Percentiles rank a stretch among this genome's conserved stretches.
Conservation (phyloP, 2,797 vertebrate species). For the Tolypeutes matacus region DNA sequence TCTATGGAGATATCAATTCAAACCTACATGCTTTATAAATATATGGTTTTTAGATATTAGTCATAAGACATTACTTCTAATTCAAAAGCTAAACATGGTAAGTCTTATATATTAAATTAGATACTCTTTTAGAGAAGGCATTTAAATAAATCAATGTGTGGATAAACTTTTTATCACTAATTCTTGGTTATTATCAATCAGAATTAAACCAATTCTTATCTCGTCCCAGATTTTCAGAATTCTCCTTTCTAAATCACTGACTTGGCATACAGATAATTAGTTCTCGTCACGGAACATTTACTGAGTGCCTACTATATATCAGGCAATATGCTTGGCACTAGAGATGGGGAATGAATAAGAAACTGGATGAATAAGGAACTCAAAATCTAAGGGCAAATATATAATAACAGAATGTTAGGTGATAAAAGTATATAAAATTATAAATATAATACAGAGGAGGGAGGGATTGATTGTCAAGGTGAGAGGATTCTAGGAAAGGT, state of each 20-base stretch:
- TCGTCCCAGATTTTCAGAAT: neutral
- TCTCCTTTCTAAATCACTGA: neutral
- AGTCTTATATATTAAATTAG: conserved; percentile 57
- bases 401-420: neutral
- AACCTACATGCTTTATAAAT: conserved; percentile 59
- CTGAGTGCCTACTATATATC: neutral
- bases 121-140: conserved; percentile 32
- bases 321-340: neutral
- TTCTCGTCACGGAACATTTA: neutral
- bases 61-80: conserved; percentile 34
- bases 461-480: neutral
- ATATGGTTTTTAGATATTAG: conserved; percentile 47
- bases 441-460: neutral
- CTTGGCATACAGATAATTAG: neutral
- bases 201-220: conserved; percentile 27
- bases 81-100: conserved; percentile 23
- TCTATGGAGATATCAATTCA: conserved; percentile 64
- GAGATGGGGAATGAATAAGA: neutral
- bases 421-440: neutral
- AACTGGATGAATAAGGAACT: neutral
- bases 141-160: neutral
- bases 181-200: neutral
- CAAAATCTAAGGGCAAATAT: neutral
- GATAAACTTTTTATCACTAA: conserved; percentile 33
- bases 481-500: neutral